Base-by-base conservation (phyloP, 2,888 invertebrate species). In the Aproaerema taeniolella region DNA sequence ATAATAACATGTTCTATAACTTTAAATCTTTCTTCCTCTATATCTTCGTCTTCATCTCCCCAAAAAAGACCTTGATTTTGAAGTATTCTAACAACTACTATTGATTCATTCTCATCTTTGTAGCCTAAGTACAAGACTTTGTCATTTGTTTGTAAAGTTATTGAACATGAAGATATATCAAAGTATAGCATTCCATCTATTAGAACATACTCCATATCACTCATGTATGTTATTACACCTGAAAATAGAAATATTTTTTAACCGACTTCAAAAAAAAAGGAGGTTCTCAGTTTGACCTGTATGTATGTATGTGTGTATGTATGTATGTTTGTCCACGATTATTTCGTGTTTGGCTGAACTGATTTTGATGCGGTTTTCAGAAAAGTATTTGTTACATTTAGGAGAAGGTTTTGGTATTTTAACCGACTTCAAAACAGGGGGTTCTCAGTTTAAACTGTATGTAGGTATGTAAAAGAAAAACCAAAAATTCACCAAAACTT, bases 151-250 rank as follows among this genome's bases (percentile, higher is more conserved):
- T 75, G 63, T 0, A 90, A 51, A 15, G 78, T 67, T 0, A 65
- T 34, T 0, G 75, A 54, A 48, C 75, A 42, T 53, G 57, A 47
- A 58, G 67, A 62, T 1, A 67, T 64, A 28, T 90, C 86, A 58
- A 89, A 93, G 46, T 79, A 75, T 41, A 90, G 74, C 24, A 65
- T 67, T 37, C 89, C 81, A 67, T 94, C 91, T 41, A 94, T 90
- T 0, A 89, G 63, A 15, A 90, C 86, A 57, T 79, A 73, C 36
- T 82, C 64, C 5, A n/a, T n/a, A n/a, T 62, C 61, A 4, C 62
- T 63, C n/a, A 89, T 52, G n/a, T 70, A 67, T n/a, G 92, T 92
- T 24, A 94, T 78, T 24, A 75, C 64, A 4, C 93, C 94, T 67
- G 62, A 40, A 77, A 73, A 26, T 26, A n/a, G 2, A 26, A 9